These are phyloP conservation scores for Alauda arvensis DNA, from an alignment of 2,797 vertebrate genomes.

Conservation along the genomic window DNA sequence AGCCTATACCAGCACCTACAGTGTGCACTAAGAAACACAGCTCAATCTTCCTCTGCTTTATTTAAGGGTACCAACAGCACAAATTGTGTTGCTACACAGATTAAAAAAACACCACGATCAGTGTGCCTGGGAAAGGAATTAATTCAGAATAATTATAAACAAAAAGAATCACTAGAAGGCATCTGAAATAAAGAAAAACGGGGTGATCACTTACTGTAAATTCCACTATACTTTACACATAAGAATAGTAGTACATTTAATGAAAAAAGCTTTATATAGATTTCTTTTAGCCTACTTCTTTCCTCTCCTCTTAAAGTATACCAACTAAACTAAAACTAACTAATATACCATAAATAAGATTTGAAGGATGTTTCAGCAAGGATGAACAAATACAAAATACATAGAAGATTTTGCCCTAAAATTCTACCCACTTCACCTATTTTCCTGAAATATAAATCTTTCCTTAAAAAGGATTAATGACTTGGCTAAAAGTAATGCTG, in stretches of 20 bases:
- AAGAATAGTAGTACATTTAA: background rate
- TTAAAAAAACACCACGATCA: background rate
- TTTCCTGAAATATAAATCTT: background rate
- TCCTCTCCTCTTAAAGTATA: background rate
- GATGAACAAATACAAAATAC: background rate
- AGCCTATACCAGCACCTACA: background rate
- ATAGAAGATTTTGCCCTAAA: background rate
- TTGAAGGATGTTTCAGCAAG: background rate
- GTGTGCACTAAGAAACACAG: background rate
- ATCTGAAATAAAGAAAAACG: background rate
- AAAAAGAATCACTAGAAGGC: background rate
- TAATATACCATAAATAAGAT: background rate
- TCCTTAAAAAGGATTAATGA: background rate
- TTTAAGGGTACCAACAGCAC: background rate
- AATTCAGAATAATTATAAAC: background rate
- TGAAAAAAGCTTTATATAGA: background rate
- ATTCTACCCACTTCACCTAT: background rate
- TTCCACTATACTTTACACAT: background rate
- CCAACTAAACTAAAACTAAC: background rate
- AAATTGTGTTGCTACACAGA: background rate
- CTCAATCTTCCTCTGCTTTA: background rate
- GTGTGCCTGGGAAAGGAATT: background rate
- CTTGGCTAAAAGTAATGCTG: background rate
- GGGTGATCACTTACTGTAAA: background rate
- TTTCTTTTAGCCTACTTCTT: background rate